Conservation (phyloP, 2,888 invertebrate genomes). For the Bombylius discolor region DNA sequence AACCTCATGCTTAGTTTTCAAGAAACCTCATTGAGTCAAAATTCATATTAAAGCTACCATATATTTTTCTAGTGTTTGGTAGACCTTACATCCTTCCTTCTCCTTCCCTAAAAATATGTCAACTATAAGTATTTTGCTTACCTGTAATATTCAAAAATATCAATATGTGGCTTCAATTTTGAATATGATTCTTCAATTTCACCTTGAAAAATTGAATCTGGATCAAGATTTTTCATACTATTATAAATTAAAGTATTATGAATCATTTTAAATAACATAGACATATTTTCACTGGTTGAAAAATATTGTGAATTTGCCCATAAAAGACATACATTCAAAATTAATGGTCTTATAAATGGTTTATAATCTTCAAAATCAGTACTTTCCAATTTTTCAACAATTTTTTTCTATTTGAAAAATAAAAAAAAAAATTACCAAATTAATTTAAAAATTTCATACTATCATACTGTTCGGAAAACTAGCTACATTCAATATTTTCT, state of each 20-base stretch:
- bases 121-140: constrained; percentile 22
- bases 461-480: no score
- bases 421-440: background rate
- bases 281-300: constrained; percentile 49
- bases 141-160: constrained; percentile 44
- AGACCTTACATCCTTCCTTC: no score
- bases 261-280: constrained; percentile 62
- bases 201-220: constrained; percentile 69
- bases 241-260: constrained; percentile 70
- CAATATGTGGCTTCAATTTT: constrained; percentile 43
- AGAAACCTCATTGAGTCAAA: no score
- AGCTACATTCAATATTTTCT: background rate
- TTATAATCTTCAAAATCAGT: constrained; percentile 53
- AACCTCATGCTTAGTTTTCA: no score
- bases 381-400: constrained; percentile 58
- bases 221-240: constrained; percentile 60
- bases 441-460: background rate
- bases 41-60: no score
- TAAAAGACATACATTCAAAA: constrained; percentile 67
- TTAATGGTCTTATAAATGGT: constrained; percentile 48
- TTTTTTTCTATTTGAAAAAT: constrained; percentile 28
- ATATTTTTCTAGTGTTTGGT: no score
- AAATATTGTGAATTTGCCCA: constrained; percentile 78
- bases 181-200: constrained; percentile 62
- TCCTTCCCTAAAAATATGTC: no score